These are phyloP conservation scores for Blennius ocellaris DNA, from an alignment of 2,113 vertebrate genomes.

Conservation along the genomic window DNA sequence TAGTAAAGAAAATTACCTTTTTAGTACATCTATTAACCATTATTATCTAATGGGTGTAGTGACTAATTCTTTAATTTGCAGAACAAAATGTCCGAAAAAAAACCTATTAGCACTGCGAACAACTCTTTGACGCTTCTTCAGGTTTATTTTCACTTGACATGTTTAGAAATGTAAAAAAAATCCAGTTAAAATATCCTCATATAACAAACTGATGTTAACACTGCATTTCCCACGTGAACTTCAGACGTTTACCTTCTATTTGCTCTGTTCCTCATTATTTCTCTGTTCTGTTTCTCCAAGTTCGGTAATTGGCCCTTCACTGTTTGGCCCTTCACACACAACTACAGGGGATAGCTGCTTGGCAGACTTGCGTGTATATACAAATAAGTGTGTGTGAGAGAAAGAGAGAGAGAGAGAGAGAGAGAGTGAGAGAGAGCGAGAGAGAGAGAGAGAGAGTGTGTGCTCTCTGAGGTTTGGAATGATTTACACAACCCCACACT, in stretches of 20 bases:
- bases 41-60: too few relatives aligned
- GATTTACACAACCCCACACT: constrained; percentile 78
- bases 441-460: background rate
- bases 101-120: too few relatives aligned
- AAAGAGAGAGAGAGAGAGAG: too few relatives aligned
- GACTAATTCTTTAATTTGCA: too few relatives aligned
- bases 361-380: constrained; percentile 48
- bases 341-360: constrained; percentile 41
- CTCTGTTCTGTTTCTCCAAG: constrained; percentile 23
- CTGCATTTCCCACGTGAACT: background rate
- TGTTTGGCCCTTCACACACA: constrained; percentile 32
- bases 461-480: constrained; percentile 81
- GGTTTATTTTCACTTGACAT: too few relatives aligned
- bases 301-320: constrained; percentile 29
- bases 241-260: background rate
- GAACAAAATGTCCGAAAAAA: too few relatives aligned
- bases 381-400: constrained; percentile 15
- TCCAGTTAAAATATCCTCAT: too few relatives aligned
- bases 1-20: background rate
- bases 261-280: constrained; percentile 34
- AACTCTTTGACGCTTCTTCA: too few relatives aligned
- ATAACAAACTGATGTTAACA: too few relatives aligned
- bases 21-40: too few relatives aligned
- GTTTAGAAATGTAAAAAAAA: too few relatives aligned
- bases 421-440: background rate